Conservation (phyloP, 2,888 invertebrate species). For the Adineta ricciae region DNA sequence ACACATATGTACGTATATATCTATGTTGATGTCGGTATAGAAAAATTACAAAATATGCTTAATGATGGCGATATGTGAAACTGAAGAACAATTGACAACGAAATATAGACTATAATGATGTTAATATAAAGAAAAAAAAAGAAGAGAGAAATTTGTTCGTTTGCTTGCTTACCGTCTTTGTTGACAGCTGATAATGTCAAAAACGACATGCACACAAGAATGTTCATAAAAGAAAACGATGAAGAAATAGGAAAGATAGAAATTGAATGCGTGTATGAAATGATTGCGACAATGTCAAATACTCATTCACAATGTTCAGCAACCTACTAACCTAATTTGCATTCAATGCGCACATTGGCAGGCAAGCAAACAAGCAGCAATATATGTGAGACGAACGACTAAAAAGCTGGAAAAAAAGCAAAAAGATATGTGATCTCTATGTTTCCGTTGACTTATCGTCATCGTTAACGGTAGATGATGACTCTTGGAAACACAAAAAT, state of each 20-base stretch:
- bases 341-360: background rate
- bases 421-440: background rate
- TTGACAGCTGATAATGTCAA: background rate
- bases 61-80: background rate
- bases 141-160: background rate
- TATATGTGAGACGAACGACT: background rate
- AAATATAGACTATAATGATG: background rate
- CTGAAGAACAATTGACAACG: background rate
- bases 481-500: background rate
- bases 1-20: background rate
- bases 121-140: background rate
- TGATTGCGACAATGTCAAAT: background rate
- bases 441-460: background rate
- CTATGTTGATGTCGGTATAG: no score
- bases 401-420: background rate
- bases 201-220: background rate
- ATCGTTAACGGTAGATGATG: conserved; percentile 13
- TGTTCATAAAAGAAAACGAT: background rate
- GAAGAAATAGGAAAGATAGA: background rate
- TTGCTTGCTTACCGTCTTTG: background rate
- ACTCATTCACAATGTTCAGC: background rate
- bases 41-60: background rate
- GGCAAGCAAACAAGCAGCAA: background rate
- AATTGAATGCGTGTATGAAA: background rate
- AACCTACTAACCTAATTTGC: conserved; percentile 13